Percentiles rank a stretch among this genome's conserved stretches.
Conservation (phyloP, 2,797 vertebrate genomes). For the Myotis myotis region DNA sequence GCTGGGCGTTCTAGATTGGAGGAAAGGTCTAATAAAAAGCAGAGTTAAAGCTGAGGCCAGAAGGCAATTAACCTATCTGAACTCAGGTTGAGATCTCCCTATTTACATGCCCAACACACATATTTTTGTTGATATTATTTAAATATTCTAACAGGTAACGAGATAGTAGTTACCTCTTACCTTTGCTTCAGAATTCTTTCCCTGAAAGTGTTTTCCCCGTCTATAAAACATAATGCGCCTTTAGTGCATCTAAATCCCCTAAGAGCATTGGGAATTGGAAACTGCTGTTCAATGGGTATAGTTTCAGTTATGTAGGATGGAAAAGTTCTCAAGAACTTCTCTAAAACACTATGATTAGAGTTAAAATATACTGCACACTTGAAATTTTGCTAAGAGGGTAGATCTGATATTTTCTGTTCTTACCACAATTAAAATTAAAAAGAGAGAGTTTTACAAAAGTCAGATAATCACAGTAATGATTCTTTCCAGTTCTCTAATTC, state of each 20-base stretch:
- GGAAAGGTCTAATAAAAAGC: background rate
- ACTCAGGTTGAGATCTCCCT: background rate
- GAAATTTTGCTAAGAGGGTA: background rate
- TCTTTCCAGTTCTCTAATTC: background rate
- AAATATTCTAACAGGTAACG: background rate
- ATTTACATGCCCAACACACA: background rate
- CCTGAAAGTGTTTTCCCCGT: background rate
- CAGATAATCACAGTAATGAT: background rate
- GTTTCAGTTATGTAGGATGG: background rate
- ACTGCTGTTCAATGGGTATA: background rate
- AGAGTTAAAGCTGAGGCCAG: background rate
- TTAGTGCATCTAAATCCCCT: background rate
- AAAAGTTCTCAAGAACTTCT: background rate
- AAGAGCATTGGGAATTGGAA: background rate
- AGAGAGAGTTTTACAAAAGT: background rate
- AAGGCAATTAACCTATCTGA: background rate
- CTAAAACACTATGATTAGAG: background rate
- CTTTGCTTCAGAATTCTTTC: background rate
- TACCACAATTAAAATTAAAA: background rate
- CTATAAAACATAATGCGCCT: background rate
- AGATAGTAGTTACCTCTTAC: background rate
- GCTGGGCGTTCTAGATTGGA: background rate
- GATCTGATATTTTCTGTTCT: background rate
- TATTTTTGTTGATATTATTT: background rate
- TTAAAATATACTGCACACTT: background rate